These are phyloP conservation scores for Crocuta crocuta DNA, from an alignment of 2,113 vertebrate genomes.

Conservation along the genomic window DNA sequence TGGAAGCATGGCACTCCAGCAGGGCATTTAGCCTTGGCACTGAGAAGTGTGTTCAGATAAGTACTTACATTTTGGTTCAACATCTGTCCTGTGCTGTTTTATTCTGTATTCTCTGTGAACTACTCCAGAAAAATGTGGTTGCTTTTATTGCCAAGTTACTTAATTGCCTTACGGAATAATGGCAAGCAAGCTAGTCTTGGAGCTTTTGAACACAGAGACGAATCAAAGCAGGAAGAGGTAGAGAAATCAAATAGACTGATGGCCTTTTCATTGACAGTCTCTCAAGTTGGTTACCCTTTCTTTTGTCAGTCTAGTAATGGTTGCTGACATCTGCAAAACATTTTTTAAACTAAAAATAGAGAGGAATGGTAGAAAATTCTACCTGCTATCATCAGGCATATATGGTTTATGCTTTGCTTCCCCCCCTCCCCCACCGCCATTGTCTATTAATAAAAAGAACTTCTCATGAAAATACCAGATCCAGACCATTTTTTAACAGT, in stretches of 20 bases:
- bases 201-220: conserved; percentile 43
- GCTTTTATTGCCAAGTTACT: conserved; percentile 71
- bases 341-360: conserved; percentile 43
- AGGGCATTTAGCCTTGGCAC: conserved; percentile 56
- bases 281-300: background rate
- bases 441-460: background rate
- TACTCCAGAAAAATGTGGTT: conserved; percentile 52
- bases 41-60: conserved; percentile 48
- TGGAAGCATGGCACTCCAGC: background rate
- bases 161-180: conserved; percentile 70
- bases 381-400: background rate
- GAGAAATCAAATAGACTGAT: conserved; percentile 74
- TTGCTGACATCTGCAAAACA: conserved; percentile 60
- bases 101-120: conserved; percentile 62
- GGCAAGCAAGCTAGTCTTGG: background rate
- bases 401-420: background rate
- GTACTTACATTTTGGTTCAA: conserved; percentile 6
- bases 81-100: conserved; percentile 31
- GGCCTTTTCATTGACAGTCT: conserved; percentile 60
- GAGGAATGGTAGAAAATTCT: background rate
- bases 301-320: background rate
- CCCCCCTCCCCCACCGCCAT: background rate
- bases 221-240: conserved; percentile 65
- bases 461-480: background rate
- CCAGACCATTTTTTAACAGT: background rate